These are phyloP conservation scores for Oncorhynchus keta DNA, from an alignment of 2,113 vertebrate species.

Conservation along the genomic window DNA sequence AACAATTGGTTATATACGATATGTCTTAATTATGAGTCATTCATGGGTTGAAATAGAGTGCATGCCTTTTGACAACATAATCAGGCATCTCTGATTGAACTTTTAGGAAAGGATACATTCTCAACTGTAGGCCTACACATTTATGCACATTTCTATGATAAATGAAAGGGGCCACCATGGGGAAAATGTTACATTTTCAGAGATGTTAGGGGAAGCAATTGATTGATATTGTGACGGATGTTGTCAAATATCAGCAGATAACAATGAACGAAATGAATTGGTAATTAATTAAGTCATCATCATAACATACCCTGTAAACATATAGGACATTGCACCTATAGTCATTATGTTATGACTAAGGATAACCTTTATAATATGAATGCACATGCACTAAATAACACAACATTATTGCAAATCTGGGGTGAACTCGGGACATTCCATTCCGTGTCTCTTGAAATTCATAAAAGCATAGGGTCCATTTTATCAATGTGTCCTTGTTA, in stretches of 20 bases:
- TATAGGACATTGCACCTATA: too few species aligned
- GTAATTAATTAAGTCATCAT: background rate
- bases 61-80: background rate
- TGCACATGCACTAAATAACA: background rate
- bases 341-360: background rate
- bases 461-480: background rate
- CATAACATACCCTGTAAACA: background rate
- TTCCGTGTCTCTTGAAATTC: background rate
- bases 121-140: background rate
- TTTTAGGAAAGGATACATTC: background rate
- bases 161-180: background rate
- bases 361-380: background rate
- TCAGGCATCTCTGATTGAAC: background rate
- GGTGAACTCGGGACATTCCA: background rate
- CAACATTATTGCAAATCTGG: background rate
- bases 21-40: background rate
- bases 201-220: background rate
- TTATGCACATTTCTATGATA: background rate
- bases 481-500: conserved; percentile 31
- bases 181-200: background rate
- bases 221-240: background rate
- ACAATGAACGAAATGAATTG: background rate
- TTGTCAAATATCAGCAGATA: background rate
- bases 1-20: background rate
- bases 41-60: background rate